Conservation (phyloP, 2,888 invertebrate genomes). For the Timema cristinae region DNA sequence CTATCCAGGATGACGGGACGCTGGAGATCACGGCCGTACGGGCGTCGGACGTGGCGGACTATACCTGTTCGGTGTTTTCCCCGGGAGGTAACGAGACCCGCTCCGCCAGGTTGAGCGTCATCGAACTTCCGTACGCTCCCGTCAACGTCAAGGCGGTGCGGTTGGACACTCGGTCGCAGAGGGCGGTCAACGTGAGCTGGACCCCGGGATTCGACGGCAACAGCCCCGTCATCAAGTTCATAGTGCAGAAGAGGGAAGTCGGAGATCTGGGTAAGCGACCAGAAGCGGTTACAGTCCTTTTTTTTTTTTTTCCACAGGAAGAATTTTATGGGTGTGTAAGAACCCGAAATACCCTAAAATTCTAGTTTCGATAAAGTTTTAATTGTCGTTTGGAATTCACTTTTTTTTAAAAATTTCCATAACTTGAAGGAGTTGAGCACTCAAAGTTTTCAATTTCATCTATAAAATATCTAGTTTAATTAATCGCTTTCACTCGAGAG, state of each 20-base stretch:
- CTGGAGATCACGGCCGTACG: constrained; percentile 83
- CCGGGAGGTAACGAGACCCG: constrained; percentile 91
- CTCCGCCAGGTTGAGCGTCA: constrained; percentile 77
- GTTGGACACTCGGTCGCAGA: constrained; percentile 52
- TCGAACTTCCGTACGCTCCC: constrained; percentile 93
- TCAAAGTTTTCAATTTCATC: too few relatives aligned
- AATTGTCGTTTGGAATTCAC: too few relatives aligned
- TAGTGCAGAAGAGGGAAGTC: constrained; percentile 85
- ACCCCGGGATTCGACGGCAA: constrained; percentile 96
- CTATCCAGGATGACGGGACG: constrained; percentile 75
- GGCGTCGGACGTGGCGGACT: constrained; percentile 89
- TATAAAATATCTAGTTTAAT: too few relatives aligned
- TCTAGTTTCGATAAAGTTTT: too few relatives aligned
- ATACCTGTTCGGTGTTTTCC: constrained; percentile 86
- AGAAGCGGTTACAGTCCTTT: neutral
- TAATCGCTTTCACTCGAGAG: too few relatives aligned
- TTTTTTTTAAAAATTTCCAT: too few relatives aligned
- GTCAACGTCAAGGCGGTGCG: constrained; percentile 75
- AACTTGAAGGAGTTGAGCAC: too few relatives aligned
- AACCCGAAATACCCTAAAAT: too few relatives aligned
- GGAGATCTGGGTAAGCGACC: constrained; percentile 71
- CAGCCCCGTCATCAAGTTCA: constrained; percentile 88
- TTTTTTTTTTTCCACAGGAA: too few relatives aligned
- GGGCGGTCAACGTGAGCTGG: constrained; percentile 90
- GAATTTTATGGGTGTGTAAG: too few relatives aligned